Evolutionary conservation across 2,113 vertebrate species (phyloP).

Genomic region (Vulpes ferrilata): DNA sequence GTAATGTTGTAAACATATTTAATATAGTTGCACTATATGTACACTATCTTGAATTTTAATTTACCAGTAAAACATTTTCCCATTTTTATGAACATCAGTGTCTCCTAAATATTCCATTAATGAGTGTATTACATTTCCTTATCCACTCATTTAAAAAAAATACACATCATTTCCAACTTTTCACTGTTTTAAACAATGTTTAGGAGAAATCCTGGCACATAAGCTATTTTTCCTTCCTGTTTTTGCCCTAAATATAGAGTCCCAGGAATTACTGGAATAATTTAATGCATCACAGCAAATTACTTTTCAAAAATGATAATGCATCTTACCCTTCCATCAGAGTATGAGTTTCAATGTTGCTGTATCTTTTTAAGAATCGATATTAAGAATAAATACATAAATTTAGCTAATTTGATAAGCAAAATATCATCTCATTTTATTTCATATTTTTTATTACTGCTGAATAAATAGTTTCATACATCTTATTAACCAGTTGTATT

Average conservation of each 20-base stretch:
- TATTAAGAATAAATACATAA: not conserved
- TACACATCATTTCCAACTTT: not conserved
- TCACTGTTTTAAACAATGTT: constrained; percentile 33
- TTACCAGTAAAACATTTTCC: not conserved
- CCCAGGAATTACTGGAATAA: not conserved
- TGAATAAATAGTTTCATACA: not conserved
- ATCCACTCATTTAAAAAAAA: not conserved
- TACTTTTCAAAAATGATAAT: not conserved
- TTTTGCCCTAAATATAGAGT: not conserved
- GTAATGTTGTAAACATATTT: not conserved
- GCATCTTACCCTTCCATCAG: not conserved
- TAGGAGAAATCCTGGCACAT: constrained; percentile 25
- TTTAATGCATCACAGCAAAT: not conserved
- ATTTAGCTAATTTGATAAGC: not conserved
- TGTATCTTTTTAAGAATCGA: not conserved
- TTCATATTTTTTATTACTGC: not conserved
- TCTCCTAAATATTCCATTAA: constrained; percentile 24
- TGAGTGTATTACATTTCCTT: not conserved
- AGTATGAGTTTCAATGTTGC: not conserved
- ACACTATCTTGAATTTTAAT: constrained; percentile 3
- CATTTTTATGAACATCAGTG: not conserved
- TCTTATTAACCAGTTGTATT: not conserved
- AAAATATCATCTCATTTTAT: not conserved
- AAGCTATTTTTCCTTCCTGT: not conserved
- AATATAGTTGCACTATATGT: not conserved